Conservation (phyloP, 2,113 vertebrate genomes). For the Triplophysa rosa region DNA sequence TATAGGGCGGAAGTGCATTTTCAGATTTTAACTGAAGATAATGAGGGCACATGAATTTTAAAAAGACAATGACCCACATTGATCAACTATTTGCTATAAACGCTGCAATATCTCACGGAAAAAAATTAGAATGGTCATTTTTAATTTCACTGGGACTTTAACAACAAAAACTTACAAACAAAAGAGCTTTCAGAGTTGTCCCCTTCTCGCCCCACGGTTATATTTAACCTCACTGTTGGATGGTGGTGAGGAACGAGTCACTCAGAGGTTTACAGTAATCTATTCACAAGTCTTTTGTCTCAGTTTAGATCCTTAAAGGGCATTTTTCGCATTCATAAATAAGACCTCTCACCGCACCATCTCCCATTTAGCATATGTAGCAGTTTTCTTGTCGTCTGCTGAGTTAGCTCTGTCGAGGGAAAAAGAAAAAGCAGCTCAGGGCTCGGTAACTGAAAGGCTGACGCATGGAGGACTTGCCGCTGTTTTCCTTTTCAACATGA, state of each 20-base stretch:
- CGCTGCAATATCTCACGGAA: too few species aligned
- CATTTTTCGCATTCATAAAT: conserved; percentile 10
- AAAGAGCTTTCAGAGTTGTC: background rate
- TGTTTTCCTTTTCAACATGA: conserved; percentile 49
- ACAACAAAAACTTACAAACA: too few species aligned
- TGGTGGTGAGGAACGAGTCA: conserved; percentile 9
- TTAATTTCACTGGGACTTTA: too few species aligned
- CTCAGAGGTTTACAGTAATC: background rate
- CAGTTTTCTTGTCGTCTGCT: conserved; percentile 6
- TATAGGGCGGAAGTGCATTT: too few species aligned
- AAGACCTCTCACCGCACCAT: background rate
- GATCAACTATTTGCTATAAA: too few species aligned
- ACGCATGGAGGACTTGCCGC: conserved; percentile 36
- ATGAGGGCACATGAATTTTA: too few species aligned
- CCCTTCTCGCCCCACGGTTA: background rate
- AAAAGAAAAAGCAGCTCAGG: conserved; percentile 18
- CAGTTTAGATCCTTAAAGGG: conserved; percentile 22
- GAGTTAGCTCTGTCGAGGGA: conserved; percentile 24
- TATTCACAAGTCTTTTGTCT: conserved; percentile 7
- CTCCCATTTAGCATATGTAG: conserved; percentile 2
- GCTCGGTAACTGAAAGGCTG: conserved; percentile 10
- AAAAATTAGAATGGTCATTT: too few species aligned
- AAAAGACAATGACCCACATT: too few species aligned
- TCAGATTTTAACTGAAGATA: too few species aligned
- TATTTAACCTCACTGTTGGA: background rate